Percentiles rank a stretch among this genome's conserved stretches.
Evolutionary conservation across 1,140 invertebrate species (phyloP).

Genomic region (Conus ventricosus): DNA sequence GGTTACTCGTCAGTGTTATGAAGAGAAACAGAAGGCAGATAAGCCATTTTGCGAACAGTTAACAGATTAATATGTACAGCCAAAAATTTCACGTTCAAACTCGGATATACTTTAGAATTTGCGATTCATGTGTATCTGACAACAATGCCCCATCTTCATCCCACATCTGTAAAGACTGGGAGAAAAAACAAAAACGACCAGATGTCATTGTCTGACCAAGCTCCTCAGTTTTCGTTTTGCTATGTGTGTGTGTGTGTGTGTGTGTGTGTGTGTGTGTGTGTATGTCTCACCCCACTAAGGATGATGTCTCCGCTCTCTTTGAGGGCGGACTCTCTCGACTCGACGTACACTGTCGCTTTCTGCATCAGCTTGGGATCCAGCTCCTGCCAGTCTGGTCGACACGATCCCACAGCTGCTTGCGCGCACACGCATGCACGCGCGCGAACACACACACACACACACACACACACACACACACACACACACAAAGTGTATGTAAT

Average conservation of each 20-base stretch:
- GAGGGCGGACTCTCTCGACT: slow-evolving; percentile 68
- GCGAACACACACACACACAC: background rate
- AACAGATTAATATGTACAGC: no score
- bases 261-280: background rate
- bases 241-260: no score
- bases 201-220: no score
- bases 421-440: background rate
- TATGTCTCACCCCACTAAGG: slow-evolving; percentile 60
- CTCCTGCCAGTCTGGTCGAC: slow-evolving; percentile 69
- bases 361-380: slow-evolving; percentile 69
- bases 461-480: slow-evolving; percentile 19
- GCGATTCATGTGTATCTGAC: no score
- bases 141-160: no score
- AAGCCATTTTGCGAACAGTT: no score
- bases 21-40: background rate
- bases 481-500: background rate
- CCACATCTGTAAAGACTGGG: no score
- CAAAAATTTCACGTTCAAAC: no score
- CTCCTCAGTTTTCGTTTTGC: no score
- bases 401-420: slow-evolving; percentile 41
- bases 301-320: slow-evolving; percentile 74
- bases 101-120: no score
- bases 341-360: slow-evolving; percentile 67
- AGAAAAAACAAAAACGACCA: no score
- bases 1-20: background rate